phyloP scores from a whole-genome alignment of 2,797 vertebrate genomes.

The Centroberyx gerrardi region DNA sequence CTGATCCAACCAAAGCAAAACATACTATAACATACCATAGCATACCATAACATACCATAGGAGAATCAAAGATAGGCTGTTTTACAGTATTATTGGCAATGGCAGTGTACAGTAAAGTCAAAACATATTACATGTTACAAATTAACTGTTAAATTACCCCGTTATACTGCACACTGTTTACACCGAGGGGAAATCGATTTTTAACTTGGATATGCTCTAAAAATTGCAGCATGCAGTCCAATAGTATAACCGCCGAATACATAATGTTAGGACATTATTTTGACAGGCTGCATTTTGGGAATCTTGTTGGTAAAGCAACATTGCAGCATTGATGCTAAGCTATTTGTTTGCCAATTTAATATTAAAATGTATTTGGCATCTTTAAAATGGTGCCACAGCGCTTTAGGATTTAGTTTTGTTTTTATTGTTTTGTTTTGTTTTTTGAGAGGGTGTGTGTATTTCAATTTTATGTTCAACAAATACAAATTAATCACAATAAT shows the following conservation, averaged over 20 bases:
- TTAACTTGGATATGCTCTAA: conserved; percentile 18
- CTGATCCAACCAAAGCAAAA: conserved; percentile 43
- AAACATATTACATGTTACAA: conserved; percentile 23
- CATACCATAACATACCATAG: neutral
- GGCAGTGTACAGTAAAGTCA: neutral
- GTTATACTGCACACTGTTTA: conserved; percentile 17
- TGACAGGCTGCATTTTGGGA: conserved; percentile 1
- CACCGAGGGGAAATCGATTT: conserved; percentile 30
- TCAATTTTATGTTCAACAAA: neutral
- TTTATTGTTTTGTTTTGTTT: neutral
- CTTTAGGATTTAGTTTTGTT: neutral
- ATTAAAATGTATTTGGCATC: neutral
- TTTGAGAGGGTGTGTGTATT: too few relatives aligned
- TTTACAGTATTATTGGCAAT: neutral
- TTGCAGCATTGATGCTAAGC: neutral
- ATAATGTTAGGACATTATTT: neutral
- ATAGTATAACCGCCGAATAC: conserved; percentile 7
- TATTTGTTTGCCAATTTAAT: neutral
- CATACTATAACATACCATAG: neutral
- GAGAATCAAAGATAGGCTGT: neutral
- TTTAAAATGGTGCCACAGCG: neutral
- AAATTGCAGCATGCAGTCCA: conserved; percentile 3
- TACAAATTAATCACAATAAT: neutral
- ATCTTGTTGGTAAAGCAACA: neutral
- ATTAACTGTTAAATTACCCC: conserved; percentile 23